phyloP scores from a whole-genome alignment of 2,888 invertebrate genomes.

The Capitulum mitella region DNA sequence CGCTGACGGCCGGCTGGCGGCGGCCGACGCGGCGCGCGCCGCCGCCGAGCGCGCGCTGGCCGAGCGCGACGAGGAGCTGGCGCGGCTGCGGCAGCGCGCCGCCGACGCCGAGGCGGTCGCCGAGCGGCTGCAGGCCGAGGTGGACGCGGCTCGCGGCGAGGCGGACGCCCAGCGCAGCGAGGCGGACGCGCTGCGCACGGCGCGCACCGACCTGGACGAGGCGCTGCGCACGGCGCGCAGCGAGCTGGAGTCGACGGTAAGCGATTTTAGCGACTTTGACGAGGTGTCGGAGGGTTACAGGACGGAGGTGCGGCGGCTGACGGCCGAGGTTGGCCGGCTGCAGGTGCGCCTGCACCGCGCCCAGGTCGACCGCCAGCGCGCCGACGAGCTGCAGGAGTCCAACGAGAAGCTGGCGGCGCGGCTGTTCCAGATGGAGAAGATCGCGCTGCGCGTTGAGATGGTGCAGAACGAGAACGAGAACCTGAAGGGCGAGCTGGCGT shows the following conservation, averaged over 20 bases:
- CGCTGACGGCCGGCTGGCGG: not conserved
- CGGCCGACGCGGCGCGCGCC: constrained; percentile 19
- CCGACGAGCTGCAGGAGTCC: not conserved
- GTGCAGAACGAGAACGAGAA: not conserved
- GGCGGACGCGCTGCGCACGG: constrained; percentile 30
- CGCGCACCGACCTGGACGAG: constrained; percentile 25
- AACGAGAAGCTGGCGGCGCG: not conserved
- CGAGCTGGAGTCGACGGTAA: constrained; percentile 20
- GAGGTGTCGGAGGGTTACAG: not conserved
- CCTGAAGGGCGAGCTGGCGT: constrained; percentile 17
- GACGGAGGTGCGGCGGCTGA: not conserved
- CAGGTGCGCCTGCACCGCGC: not conserved
- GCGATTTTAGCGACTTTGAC: constrained; percentile 13
- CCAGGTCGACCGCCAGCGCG: not conserved
- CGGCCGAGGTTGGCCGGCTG: not conserved
- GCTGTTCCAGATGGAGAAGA: not conserved
- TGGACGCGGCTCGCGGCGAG: constrained; percentile 26
- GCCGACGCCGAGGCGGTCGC: not conserved
- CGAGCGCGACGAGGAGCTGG: constrained; percentile 26
- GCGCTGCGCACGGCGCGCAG: constrained; percentile 19
- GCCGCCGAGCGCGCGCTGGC: constrained; percentile 26
- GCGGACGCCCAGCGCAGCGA: constrained; percentile 29
- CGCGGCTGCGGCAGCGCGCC: constrained; percentile 23
- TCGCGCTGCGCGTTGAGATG: not conserved
- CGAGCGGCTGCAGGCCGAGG: constrained; percentile 27